Conservation (phyloP, 2,797 vertebrate genomes). For the Labroides dimidiatus region DNA sequence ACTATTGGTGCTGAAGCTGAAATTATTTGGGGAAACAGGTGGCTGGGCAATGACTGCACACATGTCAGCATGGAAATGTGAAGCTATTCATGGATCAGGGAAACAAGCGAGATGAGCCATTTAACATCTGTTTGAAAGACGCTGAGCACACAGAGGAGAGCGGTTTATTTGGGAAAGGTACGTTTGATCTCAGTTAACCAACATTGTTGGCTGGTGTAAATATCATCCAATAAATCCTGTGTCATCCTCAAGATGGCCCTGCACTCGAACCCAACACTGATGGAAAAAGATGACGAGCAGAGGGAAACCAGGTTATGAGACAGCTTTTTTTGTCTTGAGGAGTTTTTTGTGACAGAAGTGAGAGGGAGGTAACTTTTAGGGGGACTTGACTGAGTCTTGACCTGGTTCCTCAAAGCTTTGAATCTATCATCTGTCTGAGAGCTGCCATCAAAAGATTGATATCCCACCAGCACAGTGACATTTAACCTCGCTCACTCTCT, state of each 20-base stretch:
- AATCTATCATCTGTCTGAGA: conserved; percentile 37
- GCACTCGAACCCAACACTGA: not conserved
- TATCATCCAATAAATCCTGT: conserved; percentile 37
- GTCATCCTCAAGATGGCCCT: not conserved
- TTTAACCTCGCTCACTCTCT: conserved; percentile 54
- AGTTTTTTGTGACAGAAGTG: conserved; percentile 30
- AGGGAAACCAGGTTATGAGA: conserved; percentile 44
- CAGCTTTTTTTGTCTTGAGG: conserved; percentile 34
- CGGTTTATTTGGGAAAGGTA: conserved; percentile 27
- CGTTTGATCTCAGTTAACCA: conserved; percentile 26
- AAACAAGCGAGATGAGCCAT: conserved; percentile 38
- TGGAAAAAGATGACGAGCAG: not conserved
- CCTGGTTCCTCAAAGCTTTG: conserved; percentile 56
- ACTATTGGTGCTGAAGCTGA: conserved; percentile 3
- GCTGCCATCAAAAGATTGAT: conserved; percentile 56
- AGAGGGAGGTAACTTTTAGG: conserved; percentile 54
- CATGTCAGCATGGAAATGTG: conserved; percentile 35
- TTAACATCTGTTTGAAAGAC: conserved; percentile 44
- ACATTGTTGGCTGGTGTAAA: conserved; percentile 31
- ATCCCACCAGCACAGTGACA: conserved; percentile 60
- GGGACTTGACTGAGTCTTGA: conserved; percentile 48
- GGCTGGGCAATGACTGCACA: conserved; percentile 23
- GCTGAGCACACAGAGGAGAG: conserved; percentile 3
- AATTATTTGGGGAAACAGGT: conserved; percentile 37
- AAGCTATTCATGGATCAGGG: conserved; percentile 27